A percentile compares a stretch with the other conserved stretches of the same genome.
These are phyloP conservation scores for Rattus rattus DNA, from an alignment of 2,113 vertebrate genomes.

Conservation along the genomic window DNA sequence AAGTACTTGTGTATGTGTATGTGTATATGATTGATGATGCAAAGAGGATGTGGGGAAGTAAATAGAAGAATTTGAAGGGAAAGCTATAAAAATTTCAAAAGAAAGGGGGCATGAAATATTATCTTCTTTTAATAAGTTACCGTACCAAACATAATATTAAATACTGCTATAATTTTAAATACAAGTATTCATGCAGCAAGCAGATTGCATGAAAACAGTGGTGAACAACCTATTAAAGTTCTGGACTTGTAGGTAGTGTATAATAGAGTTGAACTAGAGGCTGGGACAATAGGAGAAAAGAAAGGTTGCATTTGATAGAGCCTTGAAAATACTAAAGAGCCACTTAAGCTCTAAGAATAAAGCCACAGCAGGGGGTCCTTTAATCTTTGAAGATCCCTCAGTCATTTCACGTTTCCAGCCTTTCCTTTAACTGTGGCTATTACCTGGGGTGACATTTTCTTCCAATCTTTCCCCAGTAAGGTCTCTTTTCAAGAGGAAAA, in stretches of 20 bases:
- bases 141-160: background rate
- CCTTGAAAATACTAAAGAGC: constrained; percentile 60
- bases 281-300: constrained; percentile 26
- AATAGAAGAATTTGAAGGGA: background rate
- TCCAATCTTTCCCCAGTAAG: constrained; percentile 25
- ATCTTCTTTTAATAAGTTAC: background rate
- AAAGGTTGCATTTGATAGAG: constrained; percentile 38
- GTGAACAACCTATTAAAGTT: background rate
- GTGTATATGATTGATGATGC: background rate
- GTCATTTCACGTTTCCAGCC: constrained; percentile 49
- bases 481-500: constrained; percentile 3
- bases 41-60: background rate
- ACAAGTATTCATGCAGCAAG: background rate
- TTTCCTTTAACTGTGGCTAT: constrained; percentile 50
- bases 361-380: constrained; percentile 51
- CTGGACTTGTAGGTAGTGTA: background rate
- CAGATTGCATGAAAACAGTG: background rate
- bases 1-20: background rate
- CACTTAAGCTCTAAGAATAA: constrained; percentile 66
- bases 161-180: constrained; percentile 16
- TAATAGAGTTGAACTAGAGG: constrained; percentile 32
- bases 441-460: constrained; percentile 10
- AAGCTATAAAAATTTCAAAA: constrained; percentile 34
- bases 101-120: background rate
- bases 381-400: constrained; percentile 46